These are phyloP conservation scores for Daphoenositta chrysoptera DNA, from an alignment of 2,113 vertebrate genomes.

Conservation along the genomic window DNA sequence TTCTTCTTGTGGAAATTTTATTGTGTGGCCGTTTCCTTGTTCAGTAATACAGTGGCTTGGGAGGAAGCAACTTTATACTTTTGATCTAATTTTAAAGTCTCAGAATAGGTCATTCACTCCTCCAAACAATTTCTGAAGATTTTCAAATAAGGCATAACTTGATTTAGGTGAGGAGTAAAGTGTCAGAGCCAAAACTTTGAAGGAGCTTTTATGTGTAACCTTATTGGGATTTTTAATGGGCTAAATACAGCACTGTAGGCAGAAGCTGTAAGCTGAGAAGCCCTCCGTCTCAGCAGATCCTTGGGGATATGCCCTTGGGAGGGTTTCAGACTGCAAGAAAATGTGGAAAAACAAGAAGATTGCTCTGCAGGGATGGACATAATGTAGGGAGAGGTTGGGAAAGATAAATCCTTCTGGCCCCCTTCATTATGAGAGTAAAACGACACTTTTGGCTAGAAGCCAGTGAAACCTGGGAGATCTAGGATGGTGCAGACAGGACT, in stretches of 20 bases:
- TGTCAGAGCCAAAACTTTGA: conserved; percentile 43
- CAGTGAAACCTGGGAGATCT: conserved; percentile 66
- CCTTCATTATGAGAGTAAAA: conserved; percentile 73
- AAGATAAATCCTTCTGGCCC: conserved; percentile 68
- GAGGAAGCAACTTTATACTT: conserved; percentile 59
- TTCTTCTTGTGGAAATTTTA: conserved; percentile 51
- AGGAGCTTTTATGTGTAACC: conserved; percentile 50
- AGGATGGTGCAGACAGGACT: conserved; percentile 69
- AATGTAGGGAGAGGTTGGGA: conserved; percentile 61
- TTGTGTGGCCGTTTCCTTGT: conserved; percentile 51
- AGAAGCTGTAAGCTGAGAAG: conserved; percentile 60
- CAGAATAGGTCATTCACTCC: conserved; percentile 6
- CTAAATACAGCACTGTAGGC: conserved; percentile 39
- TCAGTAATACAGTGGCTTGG: conserved; percentile 38
- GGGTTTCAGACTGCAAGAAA: conserved; percentile 70
- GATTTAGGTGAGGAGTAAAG: conserved; percentile 21
- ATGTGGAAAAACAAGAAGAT: conserved; percentile 78
- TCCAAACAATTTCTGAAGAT: conserved; percentile 56
- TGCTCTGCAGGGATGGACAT: conserved; percentile 65
- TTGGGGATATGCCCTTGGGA: conserved; percentile 66
- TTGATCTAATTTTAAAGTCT: conserved; percentile 48
- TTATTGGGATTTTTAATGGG: conserved; percentile 61
- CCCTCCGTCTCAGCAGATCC: conserved; percentile 52
- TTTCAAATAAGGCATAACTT: conserved; percentile 50
- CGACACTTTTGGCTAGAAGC: conserved; percentile 70